These are phyloP conservation scores for Paraplagusia blochii DNA, from an alignment of 2,113 vertebrate genomes.

Conservation along the genomic window DNA sequence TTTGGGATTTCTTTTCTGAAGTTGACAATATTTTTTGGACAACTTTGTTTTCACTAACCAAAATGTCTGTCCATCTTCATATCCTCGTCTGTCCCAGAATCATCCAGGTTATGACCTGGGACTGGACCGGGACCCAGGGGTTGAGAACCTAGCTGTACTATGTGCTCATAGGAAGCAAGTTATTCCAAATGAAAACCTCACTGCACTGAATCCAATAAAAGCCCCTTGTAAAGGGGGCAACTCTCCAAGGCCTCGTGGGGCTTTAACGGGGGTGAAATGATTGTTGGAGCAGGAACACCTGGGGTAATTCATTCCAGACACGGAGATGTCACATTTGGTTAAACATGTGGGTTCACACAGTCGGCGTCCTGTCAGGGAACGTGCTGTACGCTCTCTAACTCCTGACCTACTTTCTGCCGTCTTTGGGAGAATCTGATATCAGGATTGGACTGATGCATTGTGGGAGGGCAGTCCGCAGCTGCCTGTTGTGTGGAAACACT, in stretches of 20 bases:
- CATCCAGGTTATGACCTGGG: too few relatives aligned
- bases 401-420: slow-evolving; percentile 23
- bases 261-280: slow-evolving; percentile 5
- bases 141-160: slow-evolving; percentile 20
- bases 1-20: too few relatives aligned
- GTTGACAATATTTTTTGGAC: too few relatives aligned
- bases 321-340: background rate
- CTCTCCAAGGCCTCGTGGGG: slow-evolving; percentile 7
- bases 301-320: slow-evolving; percentile 26
- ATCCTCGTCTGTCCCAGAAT: too few relatives aligned
- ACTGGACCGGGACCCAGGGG: too few relatives aligned
- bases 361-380: background rate
- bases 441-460: slow-evolving; percentile 17
- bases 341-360: slow-evolving; percentile 12
- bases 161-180: slow-evolving; percentile 28
- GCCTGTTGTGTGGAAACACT: slow-evolving; percentile 39
- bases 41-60: too few relatives aligned
- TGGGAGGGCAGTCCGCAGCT: slow-evolving; percentile 19
- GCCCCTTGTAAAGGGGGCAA: slow-evolving; percentile 22
- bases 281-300: background rate
- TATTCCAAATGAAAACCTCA: slow-evolving; percentile 26
- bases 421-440: slow-evolving; percentile 1
- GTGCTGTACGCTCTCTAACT: background rate
- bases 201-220: slow-evolving; percentile 33
- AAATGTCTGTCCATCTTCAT: too few relatives aligned